Conservation (phyloP, 2,888 invertebrate species). For the Dorcus hopei region DNA sequence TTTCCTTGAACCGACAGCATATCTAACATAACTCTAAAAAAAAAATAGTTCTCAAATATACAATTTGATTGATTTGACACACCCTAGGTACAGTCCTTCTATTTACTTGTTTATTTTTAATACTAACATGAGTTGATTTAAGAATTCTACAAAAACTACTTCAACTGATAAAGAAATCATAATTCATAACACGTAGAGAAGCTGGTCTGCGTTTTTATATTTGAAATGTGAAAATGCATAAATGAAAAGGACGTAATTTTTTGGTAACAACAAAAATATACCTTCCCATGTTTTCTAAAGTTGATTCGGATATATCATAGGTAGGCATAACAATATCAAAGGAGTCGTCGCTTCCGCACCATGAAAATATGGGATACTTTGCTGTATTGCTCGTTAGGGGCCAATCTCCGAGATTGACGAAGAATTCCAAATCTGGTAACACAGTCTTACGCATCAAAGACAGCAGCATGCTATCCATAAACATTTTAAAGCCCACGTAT, state of each 20-base stretch:
- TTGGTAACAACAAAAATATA: slow-evolving; percentile 40
- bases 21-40: slow-evolving; percentile 73
- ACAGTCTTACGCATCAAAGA: slow-evolving; percentile 76
- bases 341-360: slow-evolving; percentile 89
- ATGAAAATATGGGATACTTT: slow-evolving; percentile 84
- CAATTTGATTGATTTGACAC: no score
- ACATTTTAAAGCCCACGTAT: slow-evolving; percentile 94
- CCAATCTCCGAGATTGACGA: slow-evolving; percentile 95
- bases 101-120: no score
- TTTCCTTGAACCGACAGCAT: slow-evolving; percentile 87
- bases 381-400: slow-evolving; percentile 63
- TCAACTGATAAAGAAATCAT: no score
- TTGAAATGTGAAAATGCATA: neutral
- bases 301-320: slow-evolving; percentile 90
- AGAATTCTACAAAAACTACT: no score
- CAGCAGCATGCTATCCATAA: slow-evolving; percentile 82
- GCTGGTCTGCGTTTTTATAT: no score
- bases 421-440: slow-evolving; percentile 85
- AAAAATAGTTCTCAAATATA: slow-evolving; percentile 6
- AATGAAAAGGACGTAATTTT: neutral
- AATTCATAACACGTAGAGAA: no score
- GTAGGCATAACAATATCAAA: slow-evolving; percentile 92
- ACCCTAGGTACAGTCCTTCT: no score
- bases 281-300: slow-evolving; percentile 92
- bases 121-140: no score